phyloP scores from a whole-genome alignment of 1,140 invertebrate species.

The Globodera rostochiensis region DNA sequence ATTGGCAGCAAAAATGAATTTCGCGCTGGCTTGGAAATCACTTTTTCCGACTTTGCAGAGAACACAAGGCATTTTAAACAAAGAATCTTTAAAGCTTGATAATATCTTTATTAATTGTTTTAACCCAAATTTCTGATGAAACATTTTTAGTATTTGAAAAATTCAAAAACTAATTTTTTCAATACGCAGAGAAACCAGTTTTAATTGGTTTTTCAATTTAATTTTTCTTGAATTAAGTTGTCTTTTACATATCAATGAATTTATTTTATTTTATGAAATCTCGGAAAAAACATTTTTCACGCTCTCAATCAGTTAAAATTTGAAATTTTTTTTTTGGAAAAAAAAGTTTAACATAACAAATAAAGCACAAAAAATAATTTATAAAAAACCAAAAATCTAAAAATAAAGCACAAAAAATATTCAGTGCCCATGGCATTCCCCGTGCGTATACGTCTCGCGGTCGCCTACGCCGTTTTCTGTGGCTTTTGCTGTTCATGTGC shows the following conservation, averaged over 20 bases:
- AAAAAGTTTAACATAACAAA: not conserved
- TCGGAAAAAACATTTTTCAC: too few species aligned
- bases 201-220: too few species aligned
- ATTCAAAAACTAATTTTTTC: not conserved
- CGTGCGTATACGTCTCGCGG: conserved; percentile 44
- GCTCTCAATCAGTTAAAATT: too few species aligned
- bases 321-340: not conserved
- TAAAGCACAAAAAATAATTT: too few species aligned
- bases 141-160: not conserved
- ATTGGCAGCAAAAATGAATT: not conserved
- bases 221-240: too few species aligned
- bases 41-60: not conserved
- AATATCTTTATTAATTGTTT: not conserved
- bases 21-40: not conserved
- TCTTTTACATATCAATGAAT: too few species aligned
- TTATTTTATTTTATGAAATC: too few species aligned
- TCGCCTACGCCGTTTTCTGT: conserved; percentile 40
- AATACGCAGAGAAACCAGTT: too few species aligned
- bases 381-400: too few species aligned
- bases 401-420: too few species aligned
- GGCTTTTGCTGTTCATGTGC: conserved; percentile 50
- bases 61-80: not conserved
- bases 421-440: conserved; percentile 52
- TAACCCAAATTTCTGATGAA: too few species aligned
- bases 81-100: not conserved